Base-by-base conservation (phyloP, 2,113 vertebrate genomes). In the Parotia lawesii region DNA sequence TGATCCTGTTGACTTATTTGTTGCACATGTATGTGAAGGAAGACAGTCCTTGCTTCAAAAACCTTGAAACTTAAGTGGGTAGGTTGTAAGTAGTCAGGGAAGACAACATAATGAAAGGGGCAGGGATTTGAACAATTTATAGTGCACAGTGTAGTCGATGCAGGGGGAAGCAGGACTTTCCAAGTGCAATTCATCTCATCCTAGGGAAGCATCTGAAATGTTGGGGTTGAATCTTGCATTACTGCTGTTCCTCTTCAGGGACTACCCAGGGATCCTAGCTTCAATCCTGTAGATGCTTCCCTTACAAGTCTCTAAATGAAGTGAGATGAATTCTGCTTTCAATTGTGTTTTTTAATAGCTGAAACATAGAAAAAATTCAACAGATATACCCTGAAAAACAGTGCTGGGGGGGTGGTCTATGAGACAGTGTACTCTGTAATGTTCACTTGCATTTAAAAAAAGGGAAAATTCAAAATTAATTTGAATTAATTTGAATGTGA, bases 401-500 rank as follows among this genome's bases (percentile, higher is more conserved):
- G 53, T 75, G 53, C 4, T 10, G 57, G 57, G 45, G 37, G 14
- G 38, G 18, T 80, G 42, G 75, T 83, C 21, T 54, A 19, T 77
- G 64, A 95, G 50, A 42, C 84, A 65, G 19, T 73, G 79, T 70
- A 21, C 50, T 73, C n/a, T 45, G 37, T 86, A 67, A 31, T 48
- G 40, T 90, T 93, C n/a, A 28, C 25, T 84, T 89, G 70, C 53
- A 48, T 87, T 78, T 89, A 65, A 93, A 93, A 86, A 77, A 78
- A 72, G 29, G 73, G 76, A 87, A 78, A 94, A 22, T 60, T 74
- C 40, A 78, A 80, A 83, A 86, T 73, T 83, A 84, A 92, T 85
- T 75, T 85, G 48, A 69, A 53, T 77, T 94, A 57, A 83, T 93
- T 93, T 93, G 42, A 84, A 73, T 90, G 66, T 71, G 76, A 89